Evolutionary conservation across 2,797 vertebrate genomes (phyloP).

Genomic region (Dromococcyx pavoninus): DNA sequence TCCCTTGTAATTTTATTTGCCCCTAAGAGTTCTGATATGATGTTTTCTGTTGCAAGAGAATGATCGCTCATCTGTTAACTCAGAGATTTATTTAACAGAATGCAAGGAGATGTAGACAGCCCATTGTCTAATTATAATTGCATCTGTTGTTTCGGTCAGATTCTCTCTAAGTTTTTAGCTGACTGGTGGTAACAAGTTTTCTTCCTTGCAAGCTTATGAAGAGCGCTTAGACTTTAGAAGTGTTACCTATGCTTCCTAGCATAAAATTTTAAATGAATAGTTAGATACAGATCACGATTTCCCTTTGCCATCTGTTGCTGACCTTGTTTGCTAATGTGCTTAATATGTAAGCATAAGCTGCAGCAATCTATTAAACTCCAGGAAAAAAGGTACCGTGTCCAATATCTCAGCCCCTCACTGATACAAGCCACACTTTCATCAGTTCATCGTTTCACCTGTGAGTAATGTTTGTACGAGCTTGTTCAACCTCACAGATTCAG

Average conservation of each 20-base stretch:
- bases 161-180: not conserved
- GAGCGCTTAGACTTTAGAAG: not conserved
- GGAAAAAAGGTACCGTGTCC: not conserved
- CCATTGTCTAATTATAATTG: not conserved
- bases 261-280: not conserved
- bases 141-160: not conserved
- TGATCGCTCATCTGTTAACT: not conserved
- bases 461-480: not conserved
- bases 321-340: not conserved
- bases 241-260: not conserved
- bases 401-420: fast-evolving
- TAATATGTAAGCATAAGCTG: not conserved
- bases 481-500: not conserved
- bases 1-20: not conserved
- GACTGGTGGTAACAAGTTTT: not conserved
- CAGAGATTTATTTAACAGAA: not conserved
- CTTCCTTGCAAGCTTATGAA: not conserved
- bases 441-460: not conserved
- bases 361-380: not conserved
- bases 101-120: not conserved
- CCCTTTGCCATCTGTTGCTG: not conserved
- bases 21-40: not conserved
- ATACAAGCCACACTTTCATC: not conserved
- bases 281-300: not conserved
- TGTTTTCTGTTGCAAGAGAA: not conserved